phyloP scores from a whole-genome alignment of 2,113 vertebrate genomes.

The Hucho hucho region DNA sequence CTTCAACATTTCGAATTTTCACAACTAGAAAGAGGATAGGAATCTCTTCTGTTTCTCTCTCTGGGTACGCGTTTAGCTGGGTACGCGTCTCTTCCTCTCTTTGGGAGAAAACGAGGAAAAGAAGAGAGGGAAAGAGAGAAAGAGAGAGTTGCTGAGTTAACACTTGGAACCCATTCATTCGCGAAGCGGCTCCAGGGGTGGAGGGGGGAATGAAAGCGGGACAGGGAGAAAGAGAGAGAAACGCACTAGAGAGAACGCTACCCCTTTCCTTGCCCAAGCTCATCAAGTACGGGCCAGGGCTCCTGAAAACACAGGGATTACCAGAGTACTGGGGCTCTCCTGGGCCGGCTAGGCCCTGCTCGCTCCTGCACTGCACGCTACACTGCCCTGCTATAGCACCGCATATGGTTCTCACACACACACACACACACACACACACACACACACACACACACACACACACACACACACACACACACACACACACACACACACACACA shows the following conservation, averaged over 20 bases:
- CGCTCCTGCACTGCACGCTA: conserved; percentile 84
- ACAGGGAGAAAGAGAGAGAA: conserved; percentile 21
- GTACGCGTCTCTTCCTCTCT: conserved; percentile 18
- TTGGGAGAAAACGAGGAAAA: conserved; percentile 32
- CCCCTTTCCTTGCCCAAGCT: conserved; percentile 95
- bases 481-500: not conserved
- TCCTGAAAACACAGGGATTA: conserved; percentile 98
- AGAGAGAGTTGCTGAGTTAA: conserved; percentile 85
- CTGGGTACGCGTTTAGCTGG: not conserved
- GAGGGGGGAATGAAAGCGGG: conserved; percentile 63
- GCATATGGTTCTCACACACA: conserved; percentile 71
- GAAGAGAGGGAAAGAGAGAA: conserved; percentile 28
- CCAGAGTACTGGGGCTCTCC: conserved; percentile 74
- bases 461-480: not conserved
- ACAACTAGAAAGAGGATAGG: not conserved
- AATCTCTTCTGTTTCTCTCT: not conserved
- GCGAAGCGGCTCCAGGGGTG: conserved; percentile 82
- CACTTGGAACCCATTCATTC: conserved; percentile 94
- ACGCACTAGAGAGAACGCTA: conserved; percentile 66
- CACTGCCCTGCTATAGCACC: conserved; percentile 71
- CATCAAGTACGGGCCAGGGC: conserved; percentile 99
- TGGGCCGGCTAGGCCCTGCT: conserved; percentile 78
- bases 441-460: conserved; percentile 1
- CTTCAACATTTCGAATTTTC: too few species aligned
- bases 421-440: conserved; percentile 32